These are phyloP conservation scores for Pristis pectinata DNA, from an alignment of 2,797 vertebrate genomes.

Conservation along the genomic window DNA sequence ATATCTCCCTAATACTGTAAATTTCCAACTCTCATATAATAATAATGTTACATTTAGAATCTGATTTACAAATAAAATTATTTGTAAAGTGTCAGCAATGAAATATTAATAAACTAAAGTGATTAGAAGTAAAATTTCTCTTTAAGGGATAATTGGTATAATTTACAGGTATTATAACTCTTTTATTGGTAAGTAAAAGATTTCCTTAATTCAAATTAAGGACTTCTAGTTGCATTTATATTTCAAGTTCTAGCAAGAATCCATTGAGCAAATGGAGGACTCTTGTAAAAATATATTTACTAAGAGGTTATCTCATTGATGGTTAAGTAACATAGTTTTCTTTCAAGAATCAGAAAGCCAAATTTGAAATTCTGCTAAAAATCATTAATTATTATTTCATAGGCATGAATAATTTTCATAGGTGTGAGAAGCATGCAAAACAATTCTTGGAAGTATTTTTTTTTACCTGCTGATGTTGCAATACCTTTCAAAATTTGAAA, in stretches of 20 bases:
- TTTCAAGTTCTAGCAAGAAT: neutral
- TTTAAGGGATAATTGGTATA: neutral
- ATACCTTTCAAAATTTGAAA: neutral
- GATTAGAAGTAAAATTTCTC: neutral
- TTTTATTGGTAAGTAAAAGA: neutral
- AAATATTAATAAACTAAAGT: neutral
- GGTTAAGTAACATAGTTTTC: neutral
- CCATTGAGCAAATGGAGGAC: neutral
- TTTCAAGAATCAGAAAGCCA: neutral
- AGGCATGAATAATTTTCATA: neutral
- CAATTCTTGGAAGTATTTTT: neutral
- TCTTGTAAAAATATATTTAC: neutral
- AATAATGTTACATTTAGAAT: slow-evolving; percentile 18
- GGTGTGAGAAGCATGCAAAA: neutral
- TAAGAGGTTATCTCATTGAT: neutral
- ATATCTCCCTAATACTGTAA: neutral
- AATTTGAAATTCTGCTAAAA: neutral
- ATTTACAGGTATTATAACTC: slow-evolving; percentile 12
- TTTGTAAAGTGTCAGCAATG: neutral
- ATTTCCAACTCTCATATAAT: neutral
- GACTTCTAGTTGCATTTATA: neutral
- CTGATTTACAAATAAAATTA: neutral
- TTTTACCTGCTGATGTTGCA: neutral
- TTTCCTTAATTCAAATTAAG: neutral
- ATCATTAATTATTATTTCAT: neutral